These are phyloP conservation scores for Vultur gryphus DNA, from an alignment of 2,797 vertebrate genomes.

Conservation along the genomic window DNA sequence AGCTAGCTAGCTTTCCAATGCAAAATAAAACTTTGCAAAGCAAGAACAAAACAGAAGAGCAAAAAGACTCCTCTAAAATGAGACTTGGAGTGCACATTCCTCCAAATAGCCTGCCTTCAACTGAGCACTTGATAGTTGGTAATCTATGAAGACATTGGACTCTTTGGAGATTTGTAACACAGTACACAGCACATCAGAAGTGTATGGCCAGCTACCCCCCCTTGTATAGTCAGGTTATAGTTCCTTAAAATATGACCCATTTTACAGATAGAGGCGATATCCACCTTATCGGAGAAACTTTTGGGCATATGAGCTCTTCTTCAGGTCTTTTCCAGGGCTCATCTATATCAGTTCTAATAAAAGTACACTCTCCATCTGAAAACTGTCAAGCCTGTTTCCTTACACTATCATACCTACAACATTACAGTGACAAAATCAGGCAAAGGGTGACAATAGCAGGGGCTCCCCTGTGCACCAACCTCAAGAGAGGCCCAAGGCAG, in stretches of 20 bases:
- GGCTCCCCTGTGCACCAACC: background rate
- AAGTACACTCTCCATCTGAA: background rate
- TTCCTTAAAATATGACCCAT: background rate
- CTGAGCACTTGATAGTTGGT: background rate
- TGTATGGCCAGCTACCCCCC: background rate
- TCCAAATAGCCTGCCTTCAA: background rate
- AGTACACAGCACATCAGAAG: background rate
- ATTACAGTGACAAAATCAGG: background rate
- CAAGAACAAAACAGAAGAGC: background rate
- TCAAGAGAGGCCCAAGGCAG: background rate
- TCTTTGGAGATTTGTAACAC: background rate
- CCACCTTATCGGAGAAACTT: background rate
- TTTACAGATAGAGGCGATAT: background rate
- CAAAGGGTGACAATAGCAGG: background rate
- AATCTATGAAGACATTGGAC: background rate
- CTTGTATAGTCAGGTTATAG: background rate
- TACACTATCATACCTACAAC: background rate
- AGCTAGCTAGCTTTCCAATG: background rate
- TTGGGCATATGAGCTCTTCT: background rate
- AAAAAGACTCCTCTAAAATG: background rate
- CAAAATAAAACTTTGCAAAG: background rate
- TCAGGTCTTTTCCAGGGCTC: background rate
- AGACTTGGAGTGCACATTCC: background rate
- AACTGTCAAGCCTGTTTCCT: background rate
- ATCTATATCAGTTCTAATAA: background rate